Conservation (phyloP, 2,797 vertebrate genomes). For the Brotula barbata region DNA sequence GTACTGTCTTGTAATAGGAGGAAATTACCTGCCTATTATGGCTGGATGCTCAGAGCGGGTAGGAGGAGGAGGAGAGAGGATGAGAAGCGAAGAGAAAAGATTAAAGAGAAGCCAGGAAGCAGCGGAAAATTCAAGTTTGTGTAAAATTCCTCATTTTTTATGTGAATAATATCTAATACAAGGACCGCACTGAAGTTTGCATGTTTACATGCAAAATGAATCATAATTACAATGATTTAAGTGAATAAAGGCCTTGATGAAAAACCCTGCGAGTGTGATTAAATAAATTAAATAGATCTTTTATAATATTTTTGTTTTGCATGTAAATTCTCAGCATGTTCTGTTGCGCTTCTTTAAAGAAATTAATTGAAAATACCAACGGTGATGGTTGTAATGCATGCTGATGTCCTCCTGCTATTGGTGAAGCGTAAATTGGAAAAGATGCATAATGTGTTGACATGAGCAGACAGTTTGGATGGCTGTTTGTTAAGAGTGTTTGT, state of each 20-base stretch:
- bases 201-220: background rate
- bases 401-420: conserved; percentile 54
- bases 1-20: conserved; percentile 63
- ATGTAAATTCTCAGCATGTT: no score
- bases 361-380: conserved; percentile 64
- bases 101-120: conserved; percentile 66
- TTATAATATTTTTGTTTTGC: conserved; percentile 4
- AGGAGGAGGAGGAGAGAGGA: conserved; percentile 3
- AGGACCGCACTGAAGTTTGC: background rate
- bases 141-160: conserved; percentile 2
- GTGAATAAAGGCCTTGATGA: no score
- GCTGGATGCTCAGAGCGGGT: conserved; percentile 37
- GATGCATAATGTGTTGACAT: conserved; percentile 43
- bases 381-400: conserved; percentile 31
- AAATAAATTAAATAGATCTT: conserved; percentile 25
- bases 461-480: conserved; percentile 67
- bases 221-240: no score
- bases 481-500: conserved; percentile 69
- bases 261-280: background rate
- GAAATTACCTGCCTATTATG: conserved; percentile 63
- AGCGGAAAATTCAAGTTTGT: conserved; percentile 2
- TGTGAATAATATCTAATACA: background rate
- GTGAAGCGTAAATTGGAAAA: conserved; percentile 64
- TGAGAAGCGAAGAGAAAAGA: conserved; percentile 63
- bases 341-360: conserved; percentile 59